Evolutionary conservation across 2,797 vertebrate species (phyloP).

Genomic region (Podarcis lilfordi): DNA sequence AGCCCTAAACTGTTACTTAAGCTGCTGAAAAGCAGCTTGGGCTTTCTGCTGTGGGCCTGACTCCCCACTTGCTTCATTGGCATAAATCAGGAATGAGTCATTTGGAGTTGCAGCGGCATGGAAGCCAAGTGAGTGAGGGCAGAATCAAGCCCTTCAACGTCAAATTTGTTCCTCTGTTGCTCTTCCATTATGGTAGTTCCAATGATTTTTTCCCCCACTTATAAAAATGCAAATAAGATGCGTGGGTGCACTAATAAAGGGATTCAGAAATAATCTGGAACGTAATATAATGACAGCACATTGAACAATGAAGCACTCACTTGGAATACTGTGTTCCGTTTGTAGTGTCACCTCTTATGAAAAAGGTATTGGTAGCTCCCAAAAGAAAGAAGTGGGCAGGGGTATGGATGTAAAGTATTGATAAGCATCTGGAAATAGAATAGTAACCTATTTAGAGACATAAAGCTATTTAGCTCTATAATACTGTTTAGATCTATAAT

Average conservation of each 20-base stretch:
- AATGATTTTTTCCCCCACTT: constrained; percentile 58
- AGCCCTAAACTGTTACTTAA: constrained; percentile 29
- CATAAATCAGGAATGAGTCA: constrained; percentile 49
- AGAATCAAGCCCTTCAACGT: constrained; percentile 50
- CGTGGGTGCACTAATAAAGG: constrained; percentile 75
- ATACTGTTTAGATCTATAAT: neutral
- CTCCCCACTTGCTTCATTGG: neutral
- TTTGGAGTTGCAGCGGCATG: constrained; percentile 28
- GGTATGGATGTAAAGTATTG: constrained; percentile 7
- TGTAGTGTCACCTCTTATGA: constrained; percentile 43
- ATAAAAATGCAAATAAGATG: constrained; percentile 74
- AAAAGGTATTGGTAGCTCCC: constrained; percentile 36
- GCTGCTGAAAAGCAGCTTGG: constrained; percentile 21
- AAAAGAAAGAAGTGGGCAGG: constrained; percentile 17
- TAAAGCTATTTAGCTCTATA: neutral
- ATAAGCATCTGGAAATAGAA: constrained; percentile 19
- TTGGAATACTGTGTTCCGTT: constrained; percentile 50
- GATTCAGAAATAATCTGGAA: constrained; percentile 76
- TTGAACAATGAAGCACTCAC: constrained; percentile 69
- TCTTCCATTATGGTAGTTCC: constrained; percentile 60
- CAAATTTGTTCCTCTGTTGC: constrained; percentile 58
- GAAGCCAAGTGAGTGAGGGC: constrained; percentile 35
- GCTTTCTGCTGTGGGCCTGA: constrained; percentile 27
- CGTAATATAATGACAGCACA: constrained; percentile 67
- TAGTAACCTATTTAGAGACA: neutral